These are phyloP conservation scores for Cliona cf. orientalis DNA, from an alignment of 37 sponge, comb jelly and placozoan species.

Conservation along the genomic window DNA sequence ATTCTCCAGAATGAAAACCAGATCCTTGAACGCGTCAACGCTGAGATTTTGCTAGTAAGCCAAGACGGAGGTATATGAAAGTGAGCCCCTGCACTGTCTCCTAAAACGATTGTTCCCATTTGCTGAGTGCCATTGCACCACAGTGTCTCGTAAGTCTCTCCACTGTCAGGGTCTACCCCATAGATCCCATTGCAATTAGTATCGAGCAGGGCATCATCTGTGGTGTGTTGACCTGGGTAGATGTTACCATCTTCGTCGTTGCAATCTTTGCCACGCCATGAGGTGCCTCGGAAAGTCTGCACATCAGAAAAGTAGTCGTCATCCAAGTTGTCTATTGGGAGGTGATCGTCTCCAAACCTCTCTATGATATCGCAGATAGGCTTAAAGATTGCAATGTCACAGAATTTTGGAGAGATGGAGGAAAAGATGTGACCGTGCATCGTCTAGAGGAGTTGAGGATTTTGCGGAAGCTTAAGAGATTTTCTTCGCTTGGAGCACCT, in stretches of 20 bases:
- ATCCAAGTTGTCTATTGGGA: conserved; percentile 82
- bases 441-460: too few species aligned
- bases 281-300: conserved; percentile 75
- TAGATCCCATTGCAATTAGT: conserved; percentile 92
- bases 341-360: conserved; percentile 70
- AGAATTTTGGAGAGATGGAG: conserved; percentile 31
- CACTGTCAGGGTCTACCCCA: conserved; percentile 69
- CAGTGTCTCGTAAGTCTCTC: conserved; percentile 79
- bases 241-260: conserved; percentile 59
- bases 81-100: conserved; percentile 93
- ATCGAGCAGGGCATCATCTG: conserved; percentile 69
- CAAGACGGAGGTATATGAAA: conserved; percentile 89
- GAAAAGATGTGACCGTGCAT: neutral
- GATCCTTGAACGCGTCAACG: conserved; percentile 64
- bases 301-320: conserved; percentile 75
- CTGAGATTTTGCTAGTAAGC: conserved; percentile 67
- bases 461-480: too few species aligned
- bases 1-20: conserved; percentile 80
- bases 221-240: conserved; percentile 72
- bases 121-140: conserved; percentile 81
- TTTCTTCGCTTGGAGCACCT: conserved; percentile 15
- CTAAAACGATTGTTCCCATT: conserved; percentile 82
- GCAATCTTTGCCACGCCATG: conserved; percentile 95
- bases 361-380: conserved; percentile 82
- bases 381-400: conserved; percentile 62